phyloP scores from a whole-genome alignment of 1,140 invertebrate genomes.

The Drosophila mayri region DNA sequence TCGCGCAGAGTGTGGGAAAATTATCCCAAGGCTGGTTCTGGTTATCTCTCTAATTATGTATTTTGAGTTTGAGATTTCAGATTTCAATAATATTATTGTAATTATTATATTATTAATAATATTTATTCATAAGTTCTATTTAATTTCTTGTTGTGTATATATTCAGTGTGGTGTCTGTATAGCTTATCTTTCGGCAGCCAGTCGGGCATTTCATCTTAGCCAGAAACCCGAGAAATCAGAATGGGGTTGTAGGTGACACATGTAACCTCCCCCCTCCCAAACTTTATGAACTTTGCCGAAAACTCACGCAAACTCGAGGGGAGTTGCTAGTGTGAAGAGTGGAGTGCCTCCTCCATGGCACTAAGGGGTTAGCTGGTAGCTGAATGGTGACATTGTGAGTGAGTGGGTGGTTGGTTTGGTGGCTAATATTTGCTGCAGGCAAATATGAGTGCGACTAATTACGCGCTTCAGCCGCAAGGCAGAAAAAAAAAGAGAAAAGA shows the following conservation, averaged over 20 bases:
- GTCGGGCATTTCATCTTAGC: slow-evolving; percentile 33
- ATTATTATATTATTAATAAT: no score
- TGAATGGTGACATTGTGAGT: slow-evolving; percentile 19
- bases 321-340: neutral
- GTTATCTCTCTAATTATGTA: neutral
- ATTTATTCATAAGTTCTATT: neutral
- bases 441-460: slow-evolving; percentile 40
- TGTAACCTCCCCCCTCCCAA: slow-evolving; percentile 13
- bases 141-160: neutral
- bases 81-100: neutral
- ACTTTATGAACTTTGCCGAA: slow-evolving; percentile 20
- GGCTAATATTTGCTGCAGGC: slow-evolving; percentile 18
- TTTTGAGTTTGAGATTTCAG: neutral
- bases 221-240: slow-evolving; percentile 20
- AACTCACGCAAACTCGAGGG: slow-evolving; percentile 21
- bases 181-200: slow-evolving; percentile 44
- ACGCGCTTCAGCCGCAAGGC: neutral
- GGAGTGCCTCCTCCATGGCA: neutral
- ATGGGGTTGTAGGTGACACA: slow-evolving; percentile 35
- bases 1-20: no score
- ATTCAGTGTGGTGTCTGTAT: neutral
- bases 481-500: neutral
- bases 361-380: slow-evolving; percentile 8
- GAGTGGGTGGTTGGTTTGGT: neutral
- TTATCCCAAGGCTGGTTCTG: neutral